Evolutionary conservation across 2,113 vertebrate genomes (phyloP).

Genomic region (Myotis brandtii): DNA sequence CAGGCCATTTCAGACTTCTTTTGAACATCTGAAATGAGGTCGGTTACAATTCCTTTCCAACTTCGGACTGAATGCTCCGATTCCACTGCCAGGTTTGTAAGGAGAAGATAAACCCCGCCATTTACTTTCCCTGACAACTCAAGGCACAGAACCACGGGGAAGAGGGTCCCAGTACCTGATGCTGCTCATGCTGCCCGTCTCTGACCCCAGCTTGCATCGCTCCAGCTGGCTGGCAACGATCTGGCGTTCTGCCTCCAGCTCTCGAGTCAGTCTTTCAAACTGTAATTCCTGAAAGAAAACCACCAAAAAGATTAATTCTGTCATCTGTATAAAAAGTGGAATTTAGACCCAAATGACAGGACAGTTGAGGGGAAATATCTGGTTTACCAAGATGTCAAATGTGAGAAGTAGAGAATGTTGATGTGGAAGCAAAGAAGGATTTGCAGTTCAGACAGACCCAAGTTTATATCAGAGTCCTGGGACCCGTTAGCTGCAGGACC

Average conservation of each 20-base stretch:
- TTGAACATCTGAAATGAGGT: slow-evolving; percentile 45
- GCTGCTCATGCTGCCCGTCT: slow-evolving; percentile 98
- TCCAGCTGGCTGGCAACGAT: slow-evolving; percentile 98
- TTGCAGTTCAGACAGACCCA: not conserved
- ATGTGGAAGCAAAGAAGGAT: not conserved
- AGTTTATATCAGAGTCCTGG: not conserved
- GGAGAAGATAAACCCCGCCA: not conserved
- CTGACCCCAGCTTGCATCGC: slow-evolving; percentile 98
- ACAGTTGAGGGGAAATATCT: fast-evolving
- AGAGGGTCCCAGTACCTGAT: slow-evolving; percentile 90
- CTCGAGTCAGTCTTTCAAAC: slow-evolving; percentile 97
- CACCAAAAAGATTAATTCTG: slow-evolving; percentile 49
- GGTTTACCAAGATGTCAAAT: not conserved
- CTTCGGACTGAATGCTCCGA: not conserved
- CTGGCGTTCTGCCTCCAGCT: slow-evolving; percentile 98
- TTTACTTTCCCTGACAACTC: not conserved
- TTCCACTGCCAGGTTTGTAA: not conserved
- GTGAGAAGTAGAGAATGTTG: not conserved
- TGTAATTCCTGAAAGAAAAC: slow-evolving; percentile 93
- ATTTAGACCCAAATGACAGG: not conserved
- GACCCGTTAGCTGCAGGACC: too few species aligned
- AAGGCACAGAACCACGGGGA: not conserved
- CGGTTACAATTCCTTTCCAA: slow-evolving; percentile 28
- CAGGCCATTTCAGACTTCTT: slow-evolving; percentile 17
- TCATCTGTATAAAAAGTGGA: not conserved